Evolutionary conservation across 2,888 invertebrate species (phyloP).

Genomic region (Drosophila pegasa): DNA sequence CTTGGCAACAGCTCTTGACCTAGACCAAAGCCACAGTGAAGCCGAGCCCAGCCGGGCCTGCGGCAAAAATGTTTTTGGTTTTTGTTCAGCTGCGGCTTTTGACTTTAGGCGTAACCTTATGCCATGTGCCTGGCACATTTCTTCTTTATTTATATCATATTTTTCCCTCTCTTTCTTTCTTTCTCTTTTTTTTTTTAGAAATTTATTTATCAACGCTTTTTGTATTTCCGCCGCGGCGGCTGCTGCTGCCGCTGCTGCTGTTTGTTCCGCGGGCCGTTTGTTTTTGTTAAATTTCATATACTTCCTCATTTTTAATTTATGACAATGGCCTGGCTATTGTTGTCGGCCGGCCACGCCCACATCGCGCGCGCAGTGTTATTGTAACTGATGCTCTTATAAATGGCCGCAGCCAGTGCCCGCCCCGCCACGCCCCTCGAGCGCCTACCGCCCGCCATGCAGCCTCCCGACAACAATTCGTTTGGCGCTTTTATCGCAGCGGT

Average conservation of each 20-base stretch:
- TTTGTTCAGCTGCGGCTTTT: conserved; percentile 25
- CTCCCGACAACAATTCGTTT: conserved; percentile 72
- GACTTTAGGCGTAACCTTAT: conserved; percentile 48
- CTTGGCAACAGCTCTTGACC: conserved; percentile 39
- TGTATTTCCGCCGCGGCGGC: conserved; percentile 57
- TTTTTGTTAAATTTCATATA: conserved; percentile 78
- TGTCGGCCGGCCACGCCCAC: conserved; percentile 43
- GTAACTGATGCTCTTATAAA: conserved; percentile 80
- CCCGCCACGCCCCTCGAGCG: neutral
- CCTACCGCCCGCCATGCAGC: neutral
- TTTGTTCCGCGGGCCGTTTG: conserved; percentile 61
- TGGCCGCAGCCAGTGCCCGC: conserved; percentile 52
- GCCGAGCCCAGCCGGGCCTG: conserved; percentile 6
- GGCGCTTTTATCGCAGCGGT: conserved; percentile 76
- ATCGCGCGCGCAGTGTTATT: conserved; percentile 60
- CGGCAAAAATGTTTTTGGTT: conserved; percentile 12
- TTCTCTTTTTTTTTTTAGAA: conserved; percentile 51
- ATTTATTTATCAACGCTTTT: conserved; percentile 78
- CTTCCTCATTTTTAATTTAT: conserved; percentile 82
- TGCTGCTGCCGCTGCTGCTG: conserved; percentile 32
- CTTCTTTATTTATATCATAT: conserved; percentile 22
- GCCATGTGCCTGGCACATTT: conserved; percentile 33
- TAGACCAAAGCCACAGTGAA: conserved; percentile 16
- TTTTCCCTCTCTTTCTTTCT: conserved; percentile 4
- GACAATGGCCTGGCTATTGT: conserved; percentile 78